Evolutionary conservation across 2,113 vertebrate species (phyloP).

Genomic region (Daboia siamensis): DNA sequence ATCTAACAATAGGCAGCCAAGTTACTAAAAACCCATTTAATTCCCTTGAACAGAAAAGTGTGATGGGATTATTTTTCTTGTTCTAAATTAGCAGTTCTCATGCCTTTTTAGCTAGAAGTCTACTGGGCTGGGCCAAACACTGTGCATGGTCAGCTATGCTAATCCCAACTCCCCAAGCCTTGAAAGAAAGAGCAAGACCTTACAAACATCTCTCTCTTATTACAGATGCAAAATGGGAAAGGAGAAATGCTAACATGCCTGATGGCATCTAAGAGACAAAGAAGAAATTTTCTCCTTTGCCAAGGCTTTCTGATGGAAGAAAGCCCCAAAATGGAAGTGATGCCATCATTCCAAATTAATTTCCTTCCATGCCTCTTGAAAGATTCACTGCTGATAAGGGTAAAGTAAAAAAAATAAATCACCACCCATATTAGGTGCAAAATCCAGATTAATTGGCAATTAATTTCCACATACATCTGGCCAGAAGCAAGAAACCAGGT

Average conservation of each 20-base stretch:
- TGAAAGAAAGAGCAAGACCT: neutral
- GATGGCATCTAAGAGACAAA: neutral
- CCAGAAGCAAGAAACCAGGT: constrained; percentile 43
- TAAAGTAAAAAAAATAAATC: neutral
- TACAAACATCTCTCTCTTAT: neutral
- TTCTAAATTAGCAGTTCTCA: neutral
- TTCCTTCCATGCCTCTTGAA: neutral
- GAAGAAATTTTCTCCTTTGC: neutral
- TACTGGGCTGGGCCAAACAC: too few relatives aligned
- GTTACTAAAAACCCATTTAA: neutral
- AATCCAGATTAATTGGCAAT: constrained; percentile 24
- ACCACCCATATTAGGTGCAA: neutral
- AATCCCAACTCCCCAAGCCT: neutral
- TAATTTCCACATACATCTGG: neutral
- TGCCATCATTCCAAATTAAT: neutral
- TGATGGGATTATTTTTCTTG: neutral
- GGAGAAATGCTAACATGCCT: neutral
- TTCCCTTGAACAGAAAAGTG: neutral
- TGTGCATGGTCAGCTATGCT: neutral
- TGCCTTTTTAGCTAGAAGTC: neutral
- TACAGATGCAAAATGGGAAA: neutral
- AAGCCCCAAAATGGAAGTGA: neutral
- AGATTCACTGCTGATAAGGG: neutral
- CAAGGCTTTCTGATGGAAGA: neutral
- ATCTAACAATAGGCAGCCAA: neutral